These are phyloP conservation scores for Lipophrys pholis DNA, from an alignment of 2,113 vertebrate genomes.

Conservation along the genomic window DNA sequence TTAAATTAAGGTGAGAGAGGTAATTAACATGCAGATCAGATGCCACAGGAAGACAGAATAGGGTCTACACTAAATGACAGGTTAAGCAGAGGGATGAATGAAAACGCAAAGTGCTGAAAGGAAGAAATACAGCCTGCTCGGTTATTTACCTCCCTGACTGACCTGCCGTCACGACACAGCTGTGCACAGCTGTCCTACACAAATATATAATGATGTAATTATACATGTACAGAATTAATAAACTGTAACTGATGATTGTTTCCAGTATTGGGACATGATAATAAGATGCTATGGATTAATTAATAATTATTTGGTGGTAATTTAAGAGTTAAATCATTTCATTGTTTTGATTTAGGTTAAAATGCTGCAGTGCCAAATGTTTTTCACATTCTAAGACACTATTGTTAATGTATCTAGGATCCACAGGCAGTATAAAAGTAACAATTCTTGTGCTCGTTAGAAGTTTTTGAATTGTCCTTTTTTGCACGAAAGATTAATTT, in stretches of 20 bases:
- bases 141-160: constrained; percentile 53
- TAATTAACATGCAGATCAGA: constrained; percentile 79
- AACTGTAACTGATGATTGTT: not conserved
- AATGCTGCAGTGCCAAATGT: too few relatives aligned
- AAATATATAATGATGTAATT: not conserved
- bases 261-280: not conserved
- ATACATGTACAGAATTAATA: not conserved
- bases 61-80: constrained; percentile 37
- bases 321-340: too few relatives aligned
- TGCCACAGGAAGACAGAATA: constrained; percentile 53
- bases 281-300: not conserved
- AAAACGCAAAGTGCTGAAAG: constrained; percentile 9
- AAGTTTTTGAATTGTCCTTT: too few relatives aligned
- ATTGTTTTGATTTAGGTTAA: too few relatives aligned
- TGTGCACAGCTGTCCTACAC: constrained; percentile 32
- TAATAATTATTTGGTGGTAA: constrained; percentile 2
- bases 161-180: constrained; percentile 44
- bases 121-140: constrained; percentile 18
- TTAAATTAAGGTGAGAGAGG: constrained; percentile 66
- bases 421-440: too few relatives aligned
- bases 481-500: too few relatives aligned
- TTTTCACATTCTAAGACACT: too few relatives aligned
- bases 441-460: too few relatives aligned
- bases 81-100: constrained; percentile 14
- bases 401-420: too few relatives aligned